Conservation (phyloP, 2,113 vertebrate species). For the Acrocephalus kingi region DNA sequence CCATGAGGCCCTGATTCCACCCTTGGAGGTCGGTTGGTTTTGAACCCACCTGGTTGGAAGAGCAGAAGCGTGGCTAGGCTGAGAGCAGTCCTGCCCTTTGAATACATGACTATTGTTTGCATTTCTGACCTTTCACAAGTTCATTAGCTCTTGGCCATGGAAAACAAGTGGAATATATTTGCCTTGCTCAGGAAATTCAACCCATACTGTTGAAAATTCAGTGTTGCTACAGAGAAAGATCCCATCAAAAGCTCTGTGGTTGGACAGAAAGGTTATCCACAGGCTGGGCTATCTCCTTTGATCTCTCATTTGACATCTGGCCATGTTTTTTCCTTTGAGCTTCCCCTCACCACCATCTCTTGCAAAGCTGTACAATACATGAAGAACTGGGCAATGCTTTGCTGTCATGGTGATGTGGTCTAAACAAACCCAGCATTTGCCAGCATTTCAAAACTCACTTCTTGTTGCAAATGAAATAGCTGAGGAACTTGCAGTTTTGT, state of each 20-base stretch:
- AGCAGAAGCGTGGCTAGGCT: neutral
- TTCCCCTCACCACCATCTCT: neutral
- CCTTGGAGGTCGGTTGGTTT: neutral
- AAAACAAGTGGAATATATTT: neutral
- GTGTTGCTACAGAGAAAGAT: neutral
- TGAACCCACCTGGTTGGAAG: neutral
- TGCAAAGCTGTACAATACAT: neutral
- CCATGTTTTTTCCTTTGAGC: neutral
- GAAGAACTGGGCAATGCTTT: slow-evolving; percentile 15
- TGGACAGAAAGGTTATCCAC: neutral
- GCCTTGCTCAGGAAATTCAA: neutral
- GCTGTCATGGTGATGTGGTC: slow-evolving; percentile 53
- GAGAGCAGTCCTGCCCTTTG: neutral
- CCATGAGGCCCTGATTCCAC: neutral
- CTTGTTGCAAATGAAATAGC: neutral
- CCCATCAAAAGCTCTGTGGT: neutral
- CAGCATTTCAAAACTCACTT: slow-evolving; percentile 48
- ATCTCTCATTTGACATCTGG: neutral
- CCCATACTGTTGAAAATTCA: neutral
- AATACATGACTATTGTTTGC: neutral
- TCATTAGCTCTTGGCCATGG: neutral
- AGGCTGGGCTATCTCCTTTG: neutral
- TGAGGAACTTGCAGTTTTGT: slow-evolving; percentile 11
- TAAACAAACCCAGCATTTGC: slow-evolving; percentile 23
- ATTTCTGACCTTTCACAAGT: neutral